These are phyloP conservation scores for Trachops cirrhosus DNA, from an alignment of 2,797 vertebrate species.

Conservation along the genomic window DNA sequence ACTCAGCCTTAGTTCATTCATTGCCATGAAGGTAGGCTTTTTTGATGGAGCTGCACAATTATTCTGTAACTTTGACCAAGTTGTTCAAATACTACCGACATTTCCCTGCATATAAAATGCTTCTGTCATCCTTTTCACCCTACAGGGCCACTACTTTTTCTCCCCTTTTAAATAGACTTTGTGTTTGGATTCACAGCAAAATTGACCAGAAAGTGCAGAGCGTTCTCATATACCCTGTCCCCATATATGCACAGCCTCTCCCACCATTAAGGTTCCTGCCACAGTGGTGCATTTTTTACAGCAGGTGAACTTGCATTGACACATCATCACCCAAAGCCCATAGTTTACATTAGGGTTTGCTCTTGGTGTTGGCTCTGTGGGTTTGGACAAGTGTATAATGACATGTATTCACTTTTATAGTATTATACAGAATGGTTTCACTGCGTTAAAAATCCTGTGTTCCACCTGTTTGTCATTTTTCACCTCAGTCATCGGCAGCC, in stretches of 20 bases:
- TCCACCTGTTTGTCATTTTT: not conserved
- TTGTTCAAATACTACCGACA: not conserved
- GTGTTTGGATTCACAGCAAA: not conserved
- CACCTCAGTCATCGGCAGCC: not conserved
- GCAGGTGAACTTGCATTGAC: not conserved
- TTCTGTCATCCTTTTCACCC: not conserved
- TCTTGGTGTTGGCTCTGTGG: not conserved
- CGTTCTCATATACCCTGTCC: not conserved
- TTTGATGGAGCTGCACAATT: not conserved
- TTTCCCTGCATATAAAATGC: not conserved
- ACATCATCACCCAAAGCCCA: not conserved
- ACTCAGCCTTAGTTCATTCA: not conserved
- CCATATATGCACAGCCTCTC: not conserved
- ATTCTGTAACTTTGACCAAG: not conserved
- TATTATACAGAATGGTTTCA: not conserved
- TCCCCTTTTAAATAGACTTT: not conserved
- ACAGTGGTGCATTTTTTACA: not conserved
- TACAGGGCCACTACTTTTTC: not conserved
- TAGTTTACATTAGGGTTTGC: not conserved
- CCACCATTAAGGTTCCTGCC: not conserved
- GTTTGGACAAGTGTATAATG: not conserved
- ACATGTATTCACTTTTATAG: not conserved
- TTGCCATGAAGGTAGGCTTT: not conserved
- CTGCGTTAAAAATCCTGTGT: not conserved
- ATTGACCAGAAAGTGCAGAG: not conserved